Conservation (phyloP, 2,113 vertebrate genomes). For the Phrynosoma platyrhinos region DNA sequence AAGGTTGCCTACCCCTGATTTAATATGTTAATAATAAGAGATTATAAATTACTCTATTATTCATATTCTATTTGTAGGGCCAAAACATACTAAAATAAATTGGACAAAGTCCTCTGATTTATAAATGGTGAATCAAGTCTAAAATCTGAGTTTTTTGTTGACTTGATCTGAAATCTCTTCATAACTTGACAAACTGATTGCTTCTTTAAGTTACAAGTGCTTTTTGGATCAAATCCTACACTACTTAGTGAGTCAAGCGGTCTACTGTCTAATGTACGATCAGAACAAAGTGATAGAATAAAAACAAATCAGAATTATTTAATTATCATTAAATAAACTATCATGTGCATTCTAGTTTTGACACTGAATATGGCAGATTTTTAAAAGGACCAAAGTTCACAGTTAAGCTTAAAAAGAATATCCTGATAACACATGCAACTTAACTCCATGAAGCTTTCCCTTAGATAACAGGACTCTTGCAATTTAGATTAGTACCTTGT, state of each 20-base stretch:
- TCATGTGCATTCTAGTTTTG: neutral
- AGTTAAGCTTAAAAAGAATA: neutral
- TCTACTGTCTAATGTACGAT: no score
- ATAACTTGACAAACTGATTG: neutral
- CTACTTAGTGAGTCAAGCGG: neutral
- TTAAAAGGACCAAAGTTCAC: neutral
- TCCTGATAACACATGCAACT: neutral
- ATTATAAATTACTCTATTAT: neutral
- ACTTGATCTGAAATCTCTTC: neutral
- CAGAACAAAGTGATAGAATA: neutral
- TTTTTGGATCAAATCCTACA: neutral
- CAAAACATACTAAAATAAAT: neutral
- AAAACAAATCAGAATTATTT: neutral
- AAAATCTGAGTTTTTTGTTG: neutral
- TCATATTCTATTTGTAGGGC: neutral
- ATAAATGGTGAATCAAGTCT: neutral
- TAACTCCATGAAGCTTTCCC: neutral
- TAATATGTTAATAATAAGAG: no score
- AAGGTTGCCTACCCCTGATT: no score
- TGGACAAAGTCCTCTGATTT: neutral
- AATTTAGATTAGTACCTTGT: slow-evolving; percentile 23
- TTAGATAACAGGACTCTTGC: neutral
- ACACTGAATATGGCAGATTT: neutral
- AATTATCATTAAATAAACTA: neutral
- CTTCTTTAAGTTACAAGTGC: neutral